Conservation (phyloP, 2,888 invertebrate species). For the Drymonia ruficornis region DNA sequence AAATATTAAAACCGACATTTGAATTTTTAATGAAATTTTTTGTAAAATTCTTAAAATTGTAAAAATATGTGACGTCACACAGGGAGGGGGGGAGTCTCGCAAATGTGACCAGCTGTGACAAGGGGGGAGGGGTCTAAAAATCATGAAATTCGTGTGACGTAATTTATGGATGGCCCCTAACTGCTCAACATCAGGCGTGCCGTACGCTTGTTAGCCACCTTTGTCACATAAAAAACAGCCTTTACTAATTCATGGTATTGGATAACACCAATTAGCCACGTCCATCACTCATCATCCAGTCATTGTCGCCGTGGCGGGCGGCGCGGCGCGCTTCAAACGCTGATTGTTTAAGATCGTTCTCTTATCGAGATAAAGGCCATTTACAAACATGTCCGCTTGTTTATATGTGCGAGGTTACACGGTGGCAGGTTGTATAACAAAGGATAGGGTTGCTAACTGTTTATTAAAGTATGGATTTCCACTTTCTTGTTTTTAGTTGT, state of each 20-base stretch:
- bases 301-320: conserved; percentile 11
- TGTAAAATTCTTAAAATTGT: no score
- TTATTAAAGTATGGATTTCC: not conserved
- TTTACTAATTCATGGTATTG: conserved; percentile 13
- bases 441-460: not conserved
- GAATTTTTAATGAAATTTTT: no score
- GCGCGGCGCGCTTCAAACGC: conserved; percentile 15
- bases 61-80: no score
- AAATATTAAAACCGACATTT: no score
- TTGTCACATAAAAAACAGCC: not conserved
- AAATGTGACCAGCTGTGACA: no score
- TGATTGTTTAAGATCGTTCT: conserved; percentile 18
- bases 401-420: conserved; percentile 6
- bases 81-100: no score
- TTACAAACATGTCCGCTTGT: conserved; percentile 18
- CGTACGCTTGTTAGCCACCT: no score
- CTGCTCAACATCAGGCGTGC: no score
- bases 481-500: no score
- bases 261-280: conserved; percentile 30
- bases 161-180: no score
- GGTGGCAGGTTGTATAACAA: conserved; percentile 1
- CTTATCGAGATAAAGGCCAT: conserved; percentile 13
- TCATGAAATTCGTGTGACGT: no score
- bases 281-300: conserved; percentile 24
- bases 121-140: no score